Evolutionary conservation across 2,113 vertebrate genomes (phyloP).

Genomic region (Chionomys nivalis): DNA sequence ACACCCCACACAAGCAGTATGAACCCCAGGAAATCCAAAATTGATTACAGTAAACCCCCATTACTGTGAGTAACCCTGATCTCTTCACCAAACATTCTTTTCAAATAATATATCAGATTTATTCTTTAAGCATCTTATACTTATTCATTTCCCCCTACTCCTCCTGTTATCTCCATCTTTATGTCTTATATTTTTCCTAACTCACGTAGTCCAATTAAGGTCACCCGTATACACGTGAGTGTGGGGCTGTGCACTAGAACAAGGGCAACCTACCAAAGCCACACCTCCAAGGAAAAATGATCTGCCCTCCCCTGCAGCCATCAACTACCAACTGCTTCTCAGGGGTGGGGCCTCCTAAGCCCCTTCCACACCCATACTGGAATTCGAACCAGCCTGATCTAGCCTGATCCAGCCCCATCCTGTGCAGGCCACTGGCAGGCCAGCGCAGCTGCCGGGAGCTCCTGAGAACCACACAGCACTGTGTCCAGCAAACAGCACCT

Average conservation of each 20-base stretch:
- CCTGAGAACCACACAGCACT: background rate
- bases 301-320: background rate
- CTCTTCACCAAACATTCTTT: background rate
- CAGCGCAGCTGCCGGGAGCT: background rate
- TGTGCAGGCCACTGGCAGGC: background rate
- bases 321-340: background rate
- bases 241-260: background rate
- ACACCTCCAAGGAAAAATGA: background rate
- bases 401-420: background rate
- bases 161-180: background rate
- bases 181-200: background rate
- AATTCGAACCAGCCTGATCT: background rate
- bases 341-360: background rate
- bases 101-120: background rate
- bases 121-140: background rate
- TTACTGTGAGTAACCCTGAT: background rate
- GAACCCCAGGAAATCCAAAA: no score
- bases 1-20: no score
- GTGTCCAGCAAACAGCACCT: background rate
- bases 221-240: background rate
- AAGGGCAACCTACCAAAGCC: background rate
- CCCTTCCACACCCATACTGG: background rate
- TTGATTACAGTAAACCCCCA: no score
- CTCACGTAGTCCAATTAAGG: background rate
- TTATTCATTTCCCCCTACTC: background rate